Conservation (phyloP, 2,113 vertebrate genomes). For the Papio anubis region DNA sequence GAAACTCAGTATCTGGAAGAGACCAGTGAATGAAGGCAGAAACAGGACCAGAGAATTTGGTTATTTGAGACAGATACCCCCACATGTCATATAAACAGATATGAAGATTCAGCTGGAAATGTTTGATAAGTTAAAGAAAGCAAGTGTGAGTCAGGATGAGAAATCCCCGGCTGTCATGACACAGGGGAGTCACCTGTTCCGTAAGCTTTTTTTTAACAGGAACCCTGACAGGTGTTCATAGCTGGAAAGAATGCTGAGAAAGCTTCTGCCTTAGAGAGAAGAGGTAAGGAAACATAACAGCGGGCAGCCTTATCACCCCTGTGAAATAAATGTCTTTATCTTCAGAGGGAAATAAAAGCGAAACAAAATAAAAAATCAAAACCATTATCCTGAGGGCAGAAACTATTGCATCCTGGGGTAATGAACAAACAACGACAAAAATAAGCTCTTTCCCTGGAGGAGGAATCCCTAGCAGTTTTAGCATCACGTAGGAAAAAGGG, state of each 20-base stretch:
- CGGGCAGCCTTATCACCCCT: no score
- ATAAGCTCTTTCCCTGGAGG: no score
- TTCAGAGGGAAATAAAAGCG: not conserved
- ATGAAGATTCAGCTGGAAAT: not conserved
- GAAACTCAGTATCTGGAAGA: not conserved
- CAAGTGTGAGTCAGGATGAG: not conserved
- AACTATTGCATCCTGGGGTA: not conserved
- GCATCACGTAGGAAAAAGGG: not conserved
- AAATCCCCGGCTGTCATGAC: not conserved
- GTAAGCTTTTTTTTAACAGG: not conserved
- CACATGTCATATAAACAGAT: not conserved
- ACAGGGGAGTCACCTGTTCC: not conserved
- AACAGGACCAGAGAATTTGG: not conserved
- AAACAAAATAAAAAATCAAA: not conserved
- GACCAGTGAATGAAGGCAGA: not conserved
- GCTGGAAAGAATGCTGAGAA: not conserved
- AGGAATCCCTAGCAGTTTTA: rapidly evolving
- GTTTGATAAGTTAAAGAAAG: not conserved
- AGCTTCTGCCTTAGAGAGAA: not conserved
- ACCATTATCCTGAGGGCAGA: not conserved
- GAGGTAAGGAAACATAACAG: not conserved
- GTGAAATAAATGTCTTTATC: not conserved
- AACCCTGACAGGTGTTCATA: not conserved
- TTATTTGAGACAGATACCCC: not conserved
- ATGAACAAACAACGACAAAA: not conserved